Evolutionary conservation across 2,113 vertebrate genomes (phyloP).

Genomic region (Sphaerodactylus townsendi): DNA sequence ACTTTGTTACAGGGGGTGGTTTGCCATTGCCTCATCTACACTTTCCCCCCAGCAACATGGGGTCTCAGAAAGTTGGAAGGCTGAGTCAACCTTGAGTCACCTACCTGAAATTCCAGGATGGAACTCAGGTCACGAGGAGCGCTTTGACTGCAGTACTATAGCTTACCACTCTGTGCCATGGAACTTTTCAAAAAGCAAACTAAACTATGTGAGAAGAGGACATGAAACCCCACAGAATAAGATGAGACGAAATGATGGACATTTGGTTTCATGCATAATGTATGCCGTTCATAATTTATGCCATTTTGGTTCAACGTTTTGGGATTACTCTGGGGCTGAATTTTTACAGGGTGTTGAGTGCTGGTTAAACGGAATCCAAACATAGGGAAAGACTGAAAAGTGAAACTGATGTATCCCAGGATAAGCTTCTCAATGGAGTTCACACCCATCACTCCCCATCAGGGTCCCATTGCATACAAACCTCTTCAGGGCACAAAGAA

Average conservation of each 20-base stretch:
- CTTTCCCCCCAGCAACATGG: too few species aligned
- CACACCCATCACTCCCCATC: accelerated
- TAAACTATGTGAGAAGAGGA: neutral
- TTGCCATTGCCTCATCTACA: too few species aligned
- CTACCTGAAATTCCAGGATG: too few species aligned
- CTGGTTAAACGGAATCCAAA: neutral
- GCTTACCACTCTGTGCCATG: too few species aligned
- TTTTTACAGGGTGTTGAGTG: neutral
- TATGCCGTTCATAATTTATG: neutral
- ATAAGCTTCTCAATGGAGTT: accelerated
- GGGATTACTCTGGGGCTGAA: neutral
- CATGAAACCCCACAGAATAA: neutral
- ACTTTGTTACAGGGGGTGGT: too few species aligned
- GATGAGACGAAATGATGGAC: neutral
- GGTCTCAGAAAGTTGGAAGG: too few species aligned
- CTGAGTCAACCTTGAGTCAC: too few species aligned
- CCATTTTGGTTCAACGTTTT: neutral
- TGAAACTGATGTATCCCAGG: neutral
- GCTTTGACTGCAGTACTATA: too few species aligned
- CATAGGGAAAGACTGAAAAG: neutral
- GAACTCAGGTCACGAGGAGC: too few species aligned
- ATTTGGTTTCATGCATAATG: neutral
- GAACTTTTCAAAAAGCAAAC: too few species aligned
- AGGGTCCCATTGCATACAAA: constrained; percentile 61
- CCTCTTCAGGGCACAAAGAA: constrained; percentile 92